A percentile compares a stretch with the other conserved stretches of the same genome.
Conservation (phyloP, 2,888 invertebrate genomes). For the Tanypteryx hageni region DNA sequence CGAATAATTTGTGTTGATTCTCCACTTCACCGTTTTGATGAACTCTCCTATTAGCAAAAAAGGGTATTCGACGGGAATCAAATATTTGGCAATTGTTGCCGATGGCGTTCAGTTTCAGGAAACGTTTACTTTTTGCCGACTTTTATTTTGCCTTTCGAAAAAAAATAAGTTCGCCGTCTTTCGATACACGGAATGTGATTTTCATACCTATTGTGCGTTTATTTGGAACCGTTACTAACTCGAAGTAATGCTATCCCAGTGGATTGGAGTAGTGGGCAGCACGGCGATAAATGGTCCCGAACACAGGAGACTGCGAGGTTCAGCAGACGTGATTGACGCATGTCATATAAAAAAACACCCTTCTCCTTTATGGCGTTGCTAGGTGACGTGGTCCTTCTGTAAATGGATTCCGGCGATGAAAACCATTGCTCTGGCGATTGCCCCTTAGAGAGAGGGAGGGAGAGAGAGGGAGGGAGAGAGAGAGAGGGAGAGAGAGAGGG, state of each 20-base stretch:
- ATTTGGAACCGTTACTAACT: not conserved
- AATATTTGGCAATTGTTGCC: no score
- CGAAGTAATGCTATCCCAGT: not conserved
- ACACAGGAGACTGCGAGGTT: not conserved
- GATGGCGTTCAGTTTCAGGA: no score
- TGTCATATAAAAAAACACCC: not conserved
- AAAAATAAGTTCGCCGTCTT: not conserved
- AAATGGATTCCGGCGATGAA: not conserved
- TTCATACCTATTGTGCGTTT: not conserved
- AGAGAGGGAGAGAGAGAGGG: not conserved
- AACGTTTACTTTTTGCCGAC: no score
- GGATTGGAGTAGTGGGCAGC: not conserved
- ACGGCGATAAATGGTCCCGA: conserved; percentile 1
- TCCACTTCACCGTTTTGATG: no score
- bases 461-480: not conserved
- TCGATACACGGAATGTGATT: not conserved
- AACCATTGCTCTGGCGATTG: not conserved
- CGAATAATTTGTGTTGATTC: no score
- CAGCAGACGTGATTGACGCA: conserved; percentile 6
- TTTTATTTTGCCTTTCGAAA: not conserved
- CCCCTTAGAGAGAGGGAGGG: not conserved
- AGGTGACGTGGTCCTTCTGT: not conserved
- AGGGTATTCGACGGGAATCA: no score
- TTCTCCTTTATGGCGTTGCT: not conserved
- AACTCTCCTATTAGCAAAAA: no score